Percentiles rank a stretch among this genome's conserved stretches.
These are phyloP conservation scores for Ostrea denselamellosa DNA, from an alignment of 1,140 invertebrate species.

Conservation along the genomic window DNA sequence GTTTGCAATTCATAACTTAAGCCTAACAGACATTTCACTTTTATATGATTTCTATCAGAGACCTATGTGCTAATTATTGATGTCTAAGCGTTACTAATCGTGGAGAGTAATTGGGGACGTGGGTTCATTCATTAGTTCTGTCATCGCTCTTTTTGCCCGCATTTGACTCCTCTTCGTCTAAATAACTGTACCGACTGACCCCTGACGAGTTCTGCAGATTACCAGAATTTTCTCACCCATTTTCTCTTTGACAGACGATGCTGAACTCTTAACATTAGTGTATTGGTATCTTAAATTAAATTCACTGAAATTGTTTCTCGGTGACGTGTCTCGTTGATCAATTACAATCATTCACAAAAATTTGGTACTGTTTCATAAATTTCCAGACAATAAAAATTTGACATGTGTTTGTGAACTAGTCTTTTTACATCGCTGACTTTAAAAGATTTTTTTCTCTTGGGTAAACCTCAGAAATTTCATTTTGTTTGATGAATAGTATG, in stretches of 20 bases:
- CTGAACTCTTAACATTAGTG: background rate
- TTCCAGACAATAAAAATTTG: background rate
- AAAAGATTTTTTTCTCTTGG: conserved; percentile 19
- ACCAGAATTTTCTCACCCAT: background rate
- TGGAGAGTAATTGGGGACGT: background rate
- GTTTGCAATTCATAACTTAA: background rate
- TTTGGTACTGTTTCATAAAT: background rate
- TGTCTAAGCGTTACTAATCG: conserved; percentile 14
- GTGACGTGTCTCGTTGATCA: background rate
- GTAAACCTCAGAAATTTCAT: conserved; percentile 29
- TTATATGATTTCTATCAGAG: background rate
- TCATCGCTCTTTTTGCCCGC: background rate
- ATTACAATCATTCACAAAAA: conserved; percentile 18
- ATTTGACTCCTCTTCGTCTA: background rate
- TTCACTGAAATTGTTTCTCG: background rate
- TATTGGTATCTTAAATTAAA: conserved; percentile 4
- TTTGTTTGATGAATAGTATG: conserved; percentile 26
- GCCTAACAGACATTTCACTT: background rate
- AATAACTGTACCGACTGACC: conserved; percentile 18
- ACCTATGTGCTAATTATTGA: background rate
- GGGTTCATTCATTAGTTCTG: background rate
- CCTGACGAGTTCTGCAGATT: background rate
- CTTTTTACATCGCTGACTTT: conserved; percentile 18
- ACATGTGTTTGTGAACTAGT: background rate
- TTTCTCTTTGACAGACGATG: background rate